Evolutionary conservation across 2,113 vertebrate species (phyloP).

Genomic region (Puntigrus tetrazona): DNA sequence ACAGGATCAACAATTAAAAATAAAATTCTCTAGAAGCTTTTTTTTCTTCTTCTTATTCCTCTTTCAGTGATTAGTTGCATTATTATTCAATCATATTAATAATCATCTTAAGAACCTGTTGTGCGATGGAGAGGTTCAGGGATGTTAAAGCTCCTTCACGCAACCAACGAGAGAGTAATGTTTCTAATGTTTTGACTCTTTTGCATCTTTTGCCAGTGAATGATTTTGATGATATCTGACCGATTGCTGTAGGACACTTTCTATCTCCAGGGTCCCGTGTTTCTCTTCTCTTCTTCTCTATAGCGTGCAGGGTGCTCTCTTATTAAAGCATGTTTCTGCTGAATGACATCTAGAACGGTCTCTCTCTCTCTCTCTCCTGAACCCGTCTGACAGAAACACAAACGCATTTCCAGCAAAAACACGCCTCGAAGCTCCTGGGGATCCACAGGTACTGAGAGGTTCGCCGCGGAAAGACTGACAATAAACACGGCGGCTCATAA

Average conservation of each 20-base stretch:
- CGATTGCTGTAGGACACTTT: too few species aligned
- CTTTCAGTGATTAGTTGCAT: too few species aligned
- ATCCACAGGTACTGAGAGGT: not conserved
- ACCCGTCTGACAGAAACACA: constrained; percentile 22
- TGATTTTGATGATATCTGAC: too few species aligned
- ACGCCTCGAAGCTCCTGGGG: not conserved
- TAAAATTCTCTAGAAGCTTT: too few species aligned
- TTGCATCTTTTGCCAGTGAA: too few species aligned
- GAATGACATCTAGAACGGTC: not conserved
- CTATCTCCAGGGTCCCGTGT: not conserved
- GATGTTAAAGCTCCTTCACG: too few species aligned
- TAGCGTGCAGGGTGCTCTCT: not conserved
- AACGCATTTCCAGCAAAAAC: not conserved
- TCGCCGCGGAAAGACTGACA: constrained; percentile 1
- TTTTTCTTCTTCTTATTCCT: too few species aligned
- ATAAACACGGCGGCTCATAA: not conserved
- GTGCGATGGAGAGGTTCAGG: too few species aligned
- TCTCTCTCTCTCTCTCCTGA: not conserved
- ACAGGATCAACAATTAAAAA: not conserved
- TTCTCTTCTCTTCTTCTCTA: not conserved
- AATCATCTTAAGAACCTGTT: too few species aligned
- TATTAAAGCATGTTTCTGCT: not conserved
- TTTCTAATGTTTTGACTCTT: not conserved
- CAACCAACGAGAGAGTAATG: too few species aligned
- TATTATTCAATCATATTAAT: too few species aligned